These are phyloP conservation scores for Phymatocera aterrima DNA, from an alignment of 2,888 invertebrate genomes.

Conservation along the genomic window DNA sequence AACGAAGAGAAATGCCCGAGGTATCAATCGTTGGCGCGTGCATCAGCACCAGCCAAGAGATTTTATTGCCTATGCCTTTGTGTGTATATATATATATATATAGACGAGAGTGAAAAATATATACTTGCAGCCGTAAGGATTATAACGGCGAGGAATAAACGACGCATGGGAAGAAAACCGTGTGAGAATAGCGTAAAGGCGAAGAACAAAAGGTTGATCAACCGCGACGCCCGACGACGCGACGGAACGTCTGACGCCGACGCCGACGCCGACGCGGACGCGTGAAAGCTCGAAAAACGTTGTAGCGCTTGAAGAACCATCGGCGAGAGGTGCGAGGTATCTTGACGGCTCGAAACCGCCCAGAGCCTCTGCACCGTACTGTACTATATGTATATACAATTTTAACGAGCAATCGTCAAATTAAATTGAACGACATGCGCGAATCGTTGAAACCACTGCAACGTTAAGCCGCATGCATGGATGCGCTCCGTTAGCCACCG, in stretches of 20 bases:
- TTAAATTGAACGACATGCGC: constrained; percentile 68
- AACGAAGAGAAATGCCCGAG: constrained; percentile 5
- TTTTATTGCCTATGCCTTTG: neutral
- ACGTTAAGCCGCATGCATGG: constrained; percentile 54
- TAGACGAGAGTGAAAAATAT: neutral
- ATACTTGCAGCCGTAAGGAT: neutral
- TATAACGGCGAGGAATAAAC: neutral
- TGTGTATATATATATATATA: too few relatives aligned
- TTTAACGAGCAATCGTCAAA: constrained; percentile 71
- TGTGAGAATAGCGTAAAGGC: neutral
- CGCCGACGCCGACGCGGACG: neutral
- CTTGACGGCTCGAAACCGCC: neutral
- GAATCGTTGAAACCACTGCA: constrained; percentile 64
- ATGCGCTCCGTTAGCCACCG: constrained; percentile 61
- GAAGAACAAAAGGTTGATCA: constrained; percentile 38
- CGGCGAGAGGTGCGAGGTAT: constrained; percentile 12
- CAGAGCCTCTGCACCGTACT: neutral
- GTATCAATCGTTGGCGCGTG: neutral
- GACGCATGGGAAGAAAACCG: neutral
- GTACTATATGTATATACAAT: neutral
- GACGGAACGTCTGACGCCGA: neutral
- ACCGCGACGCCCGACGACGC: neutral
- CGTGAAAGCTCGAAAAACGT: neutral
- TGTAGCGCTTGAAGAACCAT: neutral
- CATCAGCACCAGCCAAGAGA: neutral